Conservation (phyloP, 2,888 invertebrate species). For the Vannuccia rotundouncinata region DNA sequence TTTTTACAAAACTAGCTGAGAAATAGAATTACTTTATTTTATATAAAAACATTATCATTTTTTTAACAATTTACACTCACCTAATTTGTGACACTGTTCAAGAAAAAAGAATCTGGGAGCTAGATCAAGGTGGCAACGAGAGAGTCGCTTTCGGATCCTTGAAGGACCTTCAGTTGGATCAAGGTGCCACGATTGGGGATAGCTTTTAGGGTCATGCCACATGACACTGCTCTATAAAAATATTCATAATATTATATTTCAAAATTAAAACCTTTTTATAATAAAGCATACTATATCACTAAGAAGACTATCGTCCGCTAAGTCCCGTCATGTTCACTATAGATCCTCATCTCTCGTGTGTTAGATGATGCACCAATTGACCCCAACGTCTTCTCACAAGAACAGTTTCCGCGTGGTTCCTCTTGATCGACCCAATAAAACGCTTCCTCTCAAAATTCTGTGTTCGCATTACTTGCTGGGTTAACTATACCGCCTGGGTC, state of each 20-base stretch:
- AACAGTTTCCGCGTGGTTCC: conserved; percentile 61
- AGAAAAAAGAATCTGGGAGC: conserved; percentile 64
- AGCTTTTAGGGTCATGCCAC: conserved; percentile 66
- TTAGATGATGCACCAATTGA: conserved; percentile 65
- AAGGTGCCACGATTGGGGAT: conserved; percentile 70
- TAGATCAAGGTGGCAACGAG: conserved; percentile 69
- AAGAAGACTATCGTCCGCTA: no score
- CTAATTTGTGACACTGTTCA: conserved; percentile 57
- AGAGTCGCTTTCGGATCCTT: conserved; percentile 70
- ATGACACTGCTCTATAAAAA: conserved; percentile 62
- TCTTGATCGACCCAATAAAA: conserved; percentile 50
- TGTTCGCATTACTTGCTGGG: conserved; percentile 69
- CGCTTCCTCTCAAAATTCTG: conserved; percentile 72
- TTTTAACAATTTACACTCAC: no score
- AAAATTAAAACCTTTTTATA: background rate
- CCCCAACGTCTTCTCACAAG: conserved; percentile 66
- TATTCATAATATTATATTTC: no score
- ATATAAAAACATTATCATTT: no score
- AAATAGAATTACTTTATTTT: no score
- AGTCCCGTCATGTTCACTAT: no score
- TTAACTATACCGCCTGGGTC: conserved; percentile 64
- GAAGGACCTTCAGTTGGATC: conserved; percentile 81
- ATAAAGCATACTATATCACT: background rate
- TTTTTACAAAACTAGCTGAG: no score
- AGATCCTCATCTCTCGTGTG: conserved; percentile 62